These are phyloP conservation scores for Neomicropteryx cornuta DNA, from an alignment of 1,140 invertebrate species.

Conservation along the genomic window DNA sequence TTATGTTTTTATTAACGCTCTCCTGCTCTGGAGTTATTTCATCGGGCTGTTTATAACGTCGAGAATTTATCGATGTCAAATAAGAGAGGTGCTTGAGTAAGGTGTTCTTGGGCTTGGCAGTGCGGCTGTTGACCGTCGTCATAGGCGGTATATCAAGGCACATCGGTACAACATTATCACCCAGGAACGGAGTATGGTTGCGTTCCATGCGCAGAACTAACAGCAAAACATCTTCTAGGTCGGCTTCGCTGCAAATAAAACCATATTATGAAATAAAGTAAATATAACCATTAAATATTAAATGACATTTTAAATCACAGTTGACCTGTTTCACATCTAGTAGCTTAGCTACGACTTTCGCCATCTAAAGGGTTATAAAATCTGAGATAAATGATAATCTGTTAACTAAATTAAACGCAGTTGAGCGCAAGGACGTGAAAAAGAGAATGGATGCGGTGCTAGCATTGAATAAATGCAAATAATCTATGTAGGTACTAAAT, in stretches of 20 bases:
- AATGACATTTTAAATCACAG: too few relatives aligned
- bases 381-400: not conserved
- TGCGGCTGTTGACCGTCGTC: slow-evolving; percentile 13
- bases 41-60: slow-evolving; percentile 25
- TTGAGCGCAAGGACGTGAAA: not conserved
- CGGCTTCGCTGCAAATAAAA: slow-evolving; percentile 26
- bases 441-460: not conserved
- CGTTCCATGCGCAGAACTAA: slow-evolving; percentile 26
- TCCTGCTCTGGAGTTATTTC: too few relatives aligned
- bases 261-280: not conserved
- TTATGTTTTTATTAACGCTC: too few relatives aligned
- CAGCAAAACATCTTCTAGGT: slow-evolving; percentile 32
- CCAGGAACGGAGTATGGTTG: slow-evolving; percentile 28
- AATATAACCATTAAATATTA: not conserved
- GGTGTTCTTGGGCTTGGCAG: slow-evolving; percentile 19
- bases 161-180: slow-evolving; percentile 25
- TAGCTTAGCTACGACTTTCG: too few relatives aligned
- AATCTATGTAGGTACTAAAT: too few relatives aligned
- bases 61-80: slow-evolving; percentile 24
- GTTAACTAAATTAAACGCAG: not conserved
- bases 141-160: slow-evolving; percentile 32
- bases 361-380: too few relatives aligned
- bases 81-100: slow-evolving; percentile 26
- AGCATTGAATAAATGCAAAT: slow-evolving; percentile 2
- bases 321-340: too few relatives aligned